Evolutionary conservation across 2,888 invertebrate genomes (phyloP), one percentile per base, ranked within the genome.

Genomic region (Orthosia incerta): DNA sequence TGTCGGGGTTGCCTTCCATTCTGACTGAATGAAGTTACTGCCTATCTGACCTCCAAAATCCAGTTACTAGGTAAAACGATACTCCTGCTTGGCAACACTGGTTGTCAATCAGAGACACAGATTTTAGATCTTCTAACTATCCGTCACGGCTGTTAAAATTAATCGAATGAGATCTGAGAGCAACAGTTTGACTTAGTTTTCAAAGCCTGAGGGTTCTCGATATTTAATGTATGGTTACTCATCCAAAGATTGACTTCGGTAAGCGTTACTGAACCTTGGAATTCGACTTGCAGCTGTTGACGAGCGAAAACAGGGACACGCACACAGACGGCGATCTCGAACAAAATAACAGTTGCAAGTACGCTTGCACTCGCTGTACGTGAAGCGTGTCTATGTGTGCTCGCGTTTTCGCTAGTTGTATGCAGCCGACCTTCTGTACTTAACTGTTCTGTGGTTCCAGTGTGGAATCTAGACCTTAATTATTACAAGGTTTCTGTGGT

Each of bases 381-480:
- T 55, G n/a, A 31, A 16, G 4, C 13, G 12, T 45, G 39, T 45
- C 45, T 20, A 20, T 39, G 4, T 13, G 71, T 70, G 23, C n/a
- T 1, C 48, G 11, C 5, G 3, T 48, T 53, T 23, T 23, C 9
- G 15, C 18, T 31, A 1, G 2, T 9, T 39, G 0, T 15, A 9
- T 9, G 2, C 0, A 56, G 4, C 1, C 0, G 7, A 0, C 20
- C 26, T 79, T 79, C 55, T 79, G 55, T 18, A 18, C 2, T 3
- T 45, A 20, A 12, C 0, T 79, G 50, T n/a, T 79, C 18, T 11
- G 16, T 71, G 48, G 39, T 13, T 26, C n/a, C n/a, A 7, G 50
- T 55, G 20, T 56, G 39, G 45, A 68, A 31, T 68, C 80, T 66
- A 83, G 61, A 23, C 57, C 65, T 71, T 66, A 73, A 79, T 72